Percentiles rank a stretch among this genome's conserved stretches.
Evolutionary conservation across 2,113 vertebrate species (phyloP).

Genomic region (Willisornis vidua): DNA sequence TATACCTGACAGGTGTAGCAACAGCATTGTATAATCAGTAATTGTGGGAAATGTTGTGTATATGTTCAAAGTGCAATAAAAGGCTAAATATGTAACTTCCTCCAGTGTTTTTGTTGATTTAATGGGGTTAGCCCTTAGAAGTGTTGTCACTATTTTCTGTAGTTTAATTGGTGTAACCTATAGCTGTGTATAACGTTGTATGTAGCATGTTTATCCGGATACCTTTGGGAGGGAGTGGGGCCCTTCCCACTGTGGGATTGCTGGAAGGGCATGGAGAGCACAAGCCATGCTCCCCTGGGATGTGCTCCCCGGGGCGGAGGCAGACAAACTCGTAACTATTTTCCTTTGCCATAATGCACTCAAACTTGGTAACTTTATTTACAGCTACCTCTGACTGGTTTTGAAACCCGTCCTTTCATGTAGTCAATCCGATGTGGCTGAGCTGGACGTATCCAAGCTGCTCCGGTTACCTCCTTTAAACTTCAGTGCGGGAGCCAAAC

Average conservation of each 20-base stretch:
- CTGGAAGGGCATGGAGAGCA: rapidly evolving
- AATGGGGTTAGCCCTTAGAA: background rate
- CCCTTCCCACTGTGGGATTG: rapidly evolving
- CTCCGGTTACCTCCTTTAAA: background rate
- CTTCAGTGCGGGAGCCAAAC: no score
- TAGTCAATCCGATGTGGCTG: rapidly evolving
- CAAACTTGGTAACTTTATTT: rapidly evolving
- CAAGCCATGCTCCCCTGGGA: rapidly evolving
- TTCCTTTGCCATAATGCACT: rapidly evolving
- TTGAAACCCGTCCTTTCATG: background rate
- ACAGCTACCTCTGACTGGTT: background rate
- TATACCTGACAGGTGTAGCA: background rate
- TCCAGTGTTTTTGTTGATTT: background rate
- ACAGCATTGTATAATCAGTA: background rate
- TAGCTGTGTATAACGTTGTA: rapidly evolving
- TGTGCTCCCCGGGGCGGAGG: rapidly evolving
- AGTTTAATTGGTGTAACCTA: rapidly evolving
- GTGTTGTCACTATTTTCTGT: rapidly evolving
- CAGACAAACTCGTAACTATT: no score
- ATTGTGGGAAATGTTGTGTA: background rate
- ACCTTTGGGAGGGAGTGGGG: rapidly evolving
- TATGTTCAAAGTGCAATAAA: slow-evolving; percentile 64
- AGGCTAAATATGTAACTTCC: background rate
- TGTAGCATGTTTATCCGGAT: rapidly evolving
- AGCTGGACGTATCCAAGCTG: rapidly evolving